Percentiles rank a stretch among this genome's conserved stretches.
phyloP scores from a whole-genome alignment of 2,113 vertebrate species.

The Aramus guarauna region DNA sequence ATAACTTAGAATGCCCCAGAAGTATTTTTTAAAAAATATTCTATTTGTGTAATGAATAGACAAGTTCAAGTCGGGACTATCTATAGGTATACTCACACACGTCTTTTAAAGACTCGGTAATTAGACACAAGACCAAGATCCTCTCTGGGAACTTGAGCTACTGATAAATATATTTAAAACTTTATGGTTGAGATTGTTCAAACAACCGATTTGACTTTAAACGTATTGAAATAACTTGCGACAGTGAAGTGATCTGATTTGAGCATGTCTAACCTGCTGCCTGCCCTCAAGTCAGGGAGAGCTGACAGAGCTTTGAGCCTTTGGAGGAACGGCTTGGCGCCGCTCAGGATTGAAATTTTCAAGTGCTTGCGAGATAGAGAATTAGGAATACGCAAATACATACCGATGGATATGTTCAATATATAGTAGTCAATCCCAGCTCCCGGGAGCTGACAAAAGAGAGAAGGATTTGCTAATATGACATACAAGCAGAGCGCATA shows the following conservation, averaged over 20 bases:
- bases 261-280: neutral
- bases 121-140: neutral
- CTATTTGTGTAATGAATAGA: neutral
- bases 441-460: neutral
- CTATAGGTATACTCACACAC: neutral
- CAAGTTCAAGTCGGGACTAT: neutral
- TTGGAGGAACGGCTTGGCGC: neutral
- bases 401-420: neutral
- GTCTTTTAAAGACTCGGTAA: neutral
- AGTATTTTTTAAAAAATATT: neutral
- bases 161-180: neutral
- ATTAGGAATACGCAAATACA: neutral
- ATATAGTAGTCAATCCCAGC: fast-evolving
- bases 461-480: neutral
- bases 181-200: neutral
- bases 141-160: neutral
- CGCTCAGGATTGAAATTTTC: neutral
- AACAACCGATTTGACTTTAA: neutral
- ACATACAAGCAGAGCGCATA: neutral
- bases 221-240: neutral
- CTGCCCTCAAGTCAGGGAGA: neutral
- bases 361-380: neutral
- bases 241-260: neutral
- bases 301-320: neutral
- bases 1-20: neutral